Evolutionary conservation across 1,140 invertebrate genomes (phyloP), one percentile per base, ranked within the genome.

Genomic region (Drosophila ananassae): DNA sequence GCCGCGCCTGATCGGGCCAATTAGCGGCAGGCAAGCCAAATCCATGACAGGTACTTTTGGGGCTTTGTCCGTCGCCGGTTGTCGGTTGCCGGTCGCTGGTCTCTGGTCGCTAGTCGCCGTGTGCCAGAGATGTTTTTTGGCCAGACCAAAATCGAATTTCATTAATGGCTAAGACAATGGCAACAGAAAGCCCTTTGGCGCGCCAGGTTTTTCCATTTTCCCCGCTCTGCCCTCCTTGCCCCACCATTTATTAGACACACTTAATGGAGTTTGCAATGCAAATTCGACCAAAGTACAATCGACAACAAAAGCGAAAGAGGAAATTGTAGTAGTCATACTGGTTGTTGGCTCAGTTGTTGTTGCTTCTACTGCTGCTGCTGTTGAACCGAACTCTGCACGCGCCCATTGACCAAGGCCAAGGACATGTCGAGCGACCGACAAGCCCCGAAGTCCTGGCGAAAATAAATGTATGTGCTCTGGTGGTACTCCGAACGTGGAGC

Each of bases 381-480:
- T 67, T 52, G 32, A 28, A 63, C 44, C 24, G 34, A 44, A 25
- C 34, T 47, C 46, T 46, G 68, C 73, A 73, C 21, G 44, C 61
- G 46, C 53, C 39, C 67, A 73, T 54, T 69, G 79, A 61, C 68
- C 81, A 87, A 85, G 82, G 82, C 82, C 82, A 87, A 87, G 82
- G 82, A 75, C 82, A 87, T 59, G 56, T 44, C 59, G 53, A 64
- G 37, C 55, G 41, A 61, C 22, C 50, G 21, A 54, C 37, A 24
- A 17, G 48, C 39, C 47, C 67, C 57, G 30, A 61, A 79, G 56
- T 63, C 46, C 51, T 64, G 58, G 59, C 74, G 48, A 77, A 73
- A 83, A 85, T 85, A 77, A 66, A 63, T 57, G 66, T 57, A 34
- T 17, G 72, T 32, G 37, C 24, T 25, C 54, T 48, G 48, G 51